phyloP scores from a whole-genome alignment of 1,140 invertebrate genomes.

The Adelges cooleyi region DNA sequence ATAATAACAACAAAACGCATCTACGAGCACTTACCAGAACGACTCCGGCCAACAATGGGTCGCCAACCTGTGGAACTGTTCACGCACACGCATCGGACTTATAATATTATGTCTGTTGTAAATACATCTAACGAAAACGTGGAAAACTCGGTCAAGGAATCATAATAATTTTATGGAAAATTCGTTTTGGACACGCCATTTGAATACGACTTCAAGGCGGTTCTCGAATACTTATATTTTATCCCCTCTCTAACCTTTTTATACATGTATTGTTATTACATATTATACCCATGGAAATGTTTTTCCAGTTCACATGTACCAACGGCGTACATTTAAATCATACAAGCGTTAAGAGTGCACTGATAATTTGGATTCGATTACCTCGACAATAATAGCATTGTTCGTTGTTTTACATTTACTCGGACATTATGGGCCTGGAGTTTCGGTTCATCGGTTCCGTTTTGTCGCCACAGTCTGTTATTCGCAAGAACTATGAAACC shows the following conservation, averaged over 20 bases:
- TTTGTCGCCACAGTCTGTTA: not conserved
- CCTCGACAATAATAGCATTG: too few species aligned
- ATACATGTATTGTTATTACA: too few species aligned
- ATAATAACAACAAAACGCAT: not conserved
- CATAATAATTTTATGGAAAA: not conserved
- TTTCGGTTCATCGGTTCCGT: constrained; percentile 18
- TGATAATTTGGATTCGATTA: too few species aligned
- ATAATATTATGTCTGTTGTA: not conserved
- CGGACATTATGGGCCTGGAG: not conserved
- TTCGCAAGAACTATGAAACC: constrained; percentile 8
- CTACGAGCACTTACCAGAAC: too few species aligned
- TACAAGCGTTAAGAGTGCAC: too few species aligned
- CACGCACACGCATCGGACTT: too few species aligned
- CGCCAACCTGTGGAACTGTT: too few species aligned
- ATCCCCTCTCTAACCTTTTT: not conserved
- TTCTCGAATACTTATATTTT: not conserved
- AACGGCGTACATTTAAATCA: too few species aligned
- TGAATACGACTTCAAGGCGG: constrained; percentile 6
- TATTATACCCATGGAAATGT: too few species aligned
- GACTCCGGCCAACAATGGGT: too few species aligned
- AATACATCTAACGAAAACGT: not conserved
- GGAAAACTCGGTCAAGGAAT: constrained; percentile 23
- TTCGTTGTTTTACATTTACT: too few species aligned
- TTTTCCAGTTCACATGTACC: too few species aligned
- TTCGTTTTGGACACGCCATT: constrained; percentile 17